A percentile compares a stretch with the other conserved stretches of the same genome.
Conservation (phyloP, 2,113 vertebrate genomes). For the Irena cyanogastra region DNA sequence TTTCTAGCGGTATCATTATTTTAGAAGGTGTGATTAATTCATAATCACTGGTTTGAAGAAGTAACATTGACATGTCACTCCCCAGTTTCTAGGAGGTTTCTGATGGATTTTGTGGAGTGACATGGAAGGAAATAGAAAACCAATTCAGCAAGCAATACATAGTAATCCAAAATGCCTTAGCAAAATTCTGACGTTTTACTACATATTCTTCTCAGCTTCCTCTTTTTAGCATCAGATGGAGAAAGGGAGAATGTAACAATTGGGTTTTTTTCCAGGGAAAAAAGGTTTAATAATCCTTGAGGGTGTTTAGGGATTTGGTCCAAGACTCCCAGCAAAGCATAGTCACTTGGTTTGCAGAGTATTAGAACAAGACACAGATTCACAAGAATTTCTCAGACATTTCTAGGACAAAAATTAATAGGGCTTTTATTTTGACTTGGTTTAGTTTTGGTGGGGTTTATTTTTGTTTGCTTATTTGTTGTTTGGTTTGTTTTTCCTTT, state of each 20-base stretch:
- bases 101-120: neutral
- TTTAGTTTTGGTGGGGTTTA: neutral
- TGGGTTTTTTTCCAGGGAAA: rapidly evolving
- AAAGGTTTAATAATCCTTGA: neutral
- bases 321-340: neutral
- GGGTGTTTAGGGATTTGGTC: neutral
- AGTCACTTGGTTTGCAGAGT: neutral
- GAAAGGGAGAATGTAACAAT: neutral
- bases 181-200: neutral
- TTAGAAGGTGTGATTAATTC: neutral
- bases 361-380: neutral
- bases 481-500: neutral
- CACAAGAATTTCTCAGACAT: neutral
- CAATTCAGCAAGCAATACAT: neutral
- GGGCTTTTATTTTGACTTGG: neutral
- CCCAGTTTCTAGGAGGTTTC: neutral
- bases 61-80: neutral
- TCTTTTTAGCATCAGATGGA: neutral
- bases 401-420: neutral
- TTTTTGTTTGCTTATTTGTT: neutral
- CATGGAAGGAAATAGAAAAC: neutral
- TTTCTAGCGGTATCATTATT: neutral
- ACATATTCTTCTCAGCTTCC: neutral
- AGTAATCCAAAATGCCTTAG: neutral
- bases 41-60: neutral